Base-by-base conservation (phyloP, 2,797 vertebrate genomes). In the Thamnophis elegans region DNA sequence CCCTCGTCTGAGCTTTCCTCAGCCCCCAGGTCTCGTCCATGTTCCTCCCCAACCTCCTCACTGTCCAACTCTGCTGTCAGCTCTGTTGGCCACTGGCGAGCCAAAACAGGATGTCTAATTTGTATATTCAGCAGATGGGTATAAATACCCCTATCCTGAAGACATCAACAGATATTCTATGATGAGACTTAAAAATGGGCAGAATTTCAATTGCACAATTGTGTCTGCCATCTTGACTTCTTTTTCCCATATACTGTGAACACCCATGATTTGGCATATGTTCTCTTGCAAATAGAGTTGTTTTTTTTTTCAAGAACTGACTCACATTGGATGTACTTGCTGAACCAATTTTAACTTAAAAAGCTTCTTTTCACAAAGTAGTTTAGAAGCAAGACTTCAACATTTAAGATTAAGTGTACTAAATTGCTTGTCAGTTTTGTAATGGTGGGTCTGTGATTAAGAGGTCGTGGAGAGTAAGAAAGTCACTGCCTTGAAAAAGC, bases 361-460 rank as follows among this genome's bases (percentile, higher is more conserved):
- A 16, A 85, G 14, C 10, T 53, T 20, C 56, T 47, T 93, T 95
- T 90, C 90, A 94, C 93, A 89, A 90, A 16, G 13, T 13, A 56
- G 56, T 0, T 89, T 53, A 32, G 25, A 92, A 58, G 92, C 14
- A 86, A 60, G 90, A 90, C 94, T 56, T 91, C 85, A 92, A 58
- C 60, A 25, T n/a, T 60, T 93, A 91, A 90, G 62, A 60, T 92
- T 28, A 3, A 92, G 55, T 28, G 87, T 85, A 87, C 68, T 92
- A 91, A 94, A 92, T 36, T 78, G 56, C 68, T 78, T 92, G 68
- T 88, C 6, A 0, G 54, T 62, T 54, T 88, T 82, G 89, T 78
- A 96, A 96, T 94, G n/a, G 7, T 36, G n/a, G 53, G 42, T 18
- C 54, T 89, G 20, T 42, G 22, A 85, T 56, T 92, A 86, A 47